These are phyloP conservation scores for Agonum fuliginosum DNA, from an alignment of 2,888 invertebrate genomes.

Conservation along the genomic window DNA sequence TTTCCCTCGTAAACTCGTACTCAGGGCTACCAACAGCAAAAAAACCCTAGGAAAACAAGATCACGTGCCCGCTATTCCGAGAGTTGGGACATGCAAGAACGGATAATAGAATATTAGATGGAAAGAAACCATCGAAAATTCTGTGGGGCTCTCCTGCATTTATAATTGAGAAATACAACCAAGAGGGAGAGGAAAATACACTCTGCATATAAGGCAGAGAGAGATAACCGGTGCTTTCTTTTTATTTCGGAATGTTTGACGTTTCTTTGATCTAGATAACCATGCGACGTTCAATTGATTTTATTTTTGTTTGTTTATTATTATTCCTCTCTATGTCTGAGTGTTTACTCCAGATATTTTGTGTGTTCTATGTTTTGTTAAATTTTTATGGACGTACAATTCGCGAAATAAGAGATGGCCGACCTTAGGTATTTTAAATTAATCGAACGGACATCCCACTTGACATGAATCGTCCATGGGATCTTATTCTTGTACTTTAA, in stretches of 20 bases:
- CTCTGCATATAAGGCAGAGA: not conserved
- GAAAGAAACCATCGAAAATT: conserved; percentile 38
- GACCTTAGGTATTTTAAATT: too few relatives aligned
- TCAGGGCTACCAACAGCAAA: conserved; percentile 7
- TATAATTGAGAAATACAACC: conserved; percentile 48
- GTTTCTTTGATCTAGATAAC: conserved; percentile 25
- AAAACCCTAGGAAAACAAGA: conserved; percentile 12
- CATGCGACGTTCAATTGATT: conserved; percentile 22
- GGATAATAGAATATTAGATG: conserved; percentile 49
- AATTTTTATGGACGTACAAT: too few relatives aligned
- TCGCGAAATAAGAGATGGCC: too few relatives aligned
- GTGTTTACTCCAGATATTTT: too few relatives aligned
- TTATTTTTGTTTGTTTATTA: conserved; percentile 29
- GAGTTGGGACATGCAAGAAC: not conserved
- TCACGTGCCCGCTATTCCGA: conserved; percentile 39
- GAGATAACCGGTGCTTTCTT: not conserved
- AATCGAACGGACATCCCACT: too few relatives aligned
- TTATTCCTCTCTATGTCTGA: too few relatives aligned
- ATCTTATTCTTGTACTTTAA: too few relatives aligned
- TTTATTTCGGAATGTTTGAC: conserved; percentile 1
- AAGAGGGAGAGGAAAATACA: conserved; percentile 3
- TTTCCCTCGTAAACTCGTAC: conserved; percentile 46
- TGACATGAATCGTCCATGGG: too few relatives aligned
- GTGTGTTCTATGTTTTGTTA: too few relatives aligned
- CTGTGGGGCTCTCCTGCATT: conserved; percentile 36